Base-by-base conservation (phyloP, 1,140 invertebrate genomes). In the Drosophila nikananu region DNA sequence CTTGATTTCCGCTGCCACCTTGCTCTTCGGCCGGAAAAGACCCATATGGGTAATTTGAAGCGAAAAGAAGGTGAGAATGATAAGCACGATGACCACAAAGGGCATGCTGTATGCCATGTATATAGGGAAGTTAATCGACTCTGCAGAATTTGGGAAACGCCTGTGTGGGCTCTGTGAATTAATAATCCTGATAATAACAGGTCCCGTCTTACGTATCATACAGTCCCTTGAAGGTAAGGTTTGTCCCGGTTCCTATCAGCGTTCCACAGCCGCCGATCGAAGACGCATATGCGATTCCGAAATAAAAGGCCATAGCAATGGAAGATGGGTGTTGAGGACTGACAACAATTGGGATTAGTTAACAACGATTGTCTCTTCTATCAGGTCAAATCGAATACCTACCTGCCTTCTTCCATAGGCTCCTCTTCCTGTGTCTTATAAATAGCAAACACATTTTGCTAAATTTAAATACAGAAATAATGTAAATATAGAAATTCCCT, bases 191-290 rank as follows among this genome's bases (percentile, higher is more conserved):
- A n/a, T n/a, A n/a, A n/a, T n/a, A n/a, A n/a, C n/a, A n/a, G n/a
- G n/a, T 12, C 7, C 6, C 51, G 4, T 59, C 73, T 66, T 93
- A 96, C 95, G 92, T 93, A 66, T 96, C 95, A 64, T 95, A 95
- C 46, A 96, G 95, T 2, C 96, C 96, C 89, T 97, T 97, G 63
- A 97, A 95, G 1, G 97, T 96, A 6, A 98, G 94, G 93, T 99
- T 98, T 12, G 97, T 97, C 1, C 96, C 96, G 0, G 97, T 97
- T 8, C 98, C 98, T 1, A 98, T 97, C 1, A 99, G 92, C 0
- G 97, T 97, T 0, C 96, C 97, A 59, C 96, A 96, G 2, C 98
- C 98, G 1, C 98, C 98, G 23, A 97, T 94, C 0, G 95, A 95
- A 0, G 97, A 95, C 0, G 97, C 95, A 86, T 97, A 98, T 0